phyloP scores from a whole-genome alignment of 2,888 invertebrate genomes.

The Stenodera caucasica region DNA sequence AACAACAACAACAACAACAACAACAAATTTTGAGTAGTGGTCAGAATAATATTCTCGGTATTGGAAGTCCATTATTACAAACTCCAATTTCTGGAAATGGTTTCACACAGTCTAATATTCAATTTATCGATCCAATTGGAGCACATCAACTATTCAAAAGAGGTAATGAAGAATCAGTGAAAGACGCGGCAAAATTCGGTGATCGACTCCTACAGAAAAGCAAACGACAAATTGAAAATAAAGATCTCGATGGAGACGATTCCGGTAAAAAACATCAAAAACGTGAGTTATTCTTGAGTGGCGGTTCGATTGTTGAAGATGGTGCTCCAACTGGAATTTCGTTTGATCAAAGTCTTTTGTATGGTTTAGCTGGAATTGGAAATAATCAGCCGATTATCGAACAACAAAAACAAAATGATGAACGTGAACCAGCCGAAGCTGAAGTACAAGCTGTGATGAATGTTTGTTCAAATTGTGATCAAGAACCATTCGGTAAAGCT shows the following conservation, averaged over 20 bases:
- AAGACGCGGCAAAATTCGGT: conserved; percentile 28
- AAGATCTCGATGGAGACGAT: conserved; percentile 16
- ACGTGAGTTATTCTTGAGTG: conserved; percentile 67
- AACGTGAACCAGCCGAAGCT: conserved; percentile 80
- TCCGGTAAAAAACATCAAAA: conserved; percentile 59
- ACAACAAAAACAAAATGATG: conserved; percentile 66
- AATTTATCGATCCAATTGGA: conserved; percentile 60
- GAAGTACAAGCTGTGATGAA: conserved; percentile 81
- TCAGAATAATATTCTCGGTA: neutral
- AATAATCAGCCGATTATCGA: conserved; percentile 63
- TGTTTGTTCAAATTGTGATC: conserved; percentile 73
- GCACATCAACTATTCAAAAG: conserved; percentile 61
- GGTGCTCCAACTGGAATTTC: conserved; percentile 48
- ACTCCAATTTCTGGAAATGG: conserved; percentile 41
- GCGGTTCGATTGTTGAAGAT: conserved; percentile 68
- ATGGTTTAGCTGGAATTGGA: conserved; percentile 72
- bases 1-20: conserved; percentile 29
- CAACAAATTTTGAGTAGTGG: conserved; percentile 1
- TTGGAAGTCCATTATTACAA: conserved; percentile 7
- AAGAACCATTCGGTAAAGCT: conserved; percentile 80
- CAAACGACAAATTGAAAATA: conserved; percentile 28
- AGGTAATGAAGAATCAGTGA: conserved; percentile 28
- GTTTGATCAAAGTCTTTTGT: conserved; percentile 60
- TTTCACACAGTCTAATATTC: conserved; percentile 64
- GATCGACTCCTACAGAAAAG: conserved; percentile 35